Conservation (phyloP, 2,888 invertebrate species). For the Nasonia oneida region DNA sequence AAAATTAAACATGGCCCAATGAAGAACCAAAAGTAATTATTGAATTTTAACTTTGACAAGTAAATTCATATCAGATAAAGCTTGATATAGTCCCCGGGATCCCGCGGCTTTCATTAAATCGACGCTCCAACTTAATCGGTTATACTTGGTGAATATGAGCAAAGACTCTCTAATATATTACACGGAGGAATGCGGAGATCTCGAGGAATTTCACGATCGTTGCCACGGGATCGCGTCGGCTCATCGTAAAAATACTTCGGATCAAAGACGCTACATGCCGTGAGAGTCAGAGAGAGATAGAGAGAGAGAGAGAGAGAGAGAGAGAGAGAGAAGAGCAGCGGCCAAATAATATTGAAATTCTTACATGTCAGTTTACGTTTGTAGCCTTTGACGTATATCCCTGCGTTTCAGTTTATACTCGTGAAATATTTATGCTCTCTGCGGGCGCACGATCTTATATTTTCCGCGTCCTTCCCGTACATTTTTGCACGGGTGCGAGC, state of each 20-base stretch:
- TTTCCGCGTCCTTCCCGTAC: no score
- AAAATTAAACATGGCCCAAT: no score
- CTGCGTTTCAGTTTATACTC: background rate
- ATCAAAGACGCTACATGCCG: constrained; percentile 5
- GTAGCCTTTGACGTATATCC: background rate
- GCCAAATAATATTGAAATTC: background rate
- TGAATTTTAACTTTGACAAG: background rate
- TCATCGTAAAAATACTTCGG: constrained; percentile 14
- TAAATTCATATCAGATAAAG: background rate
- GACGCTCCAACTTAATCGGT: constrained; percentile 13
- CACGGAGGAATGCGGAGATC: background rate
- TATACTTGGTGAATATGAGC: constrained; percentile 9
- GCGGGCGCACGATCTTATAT: no score
- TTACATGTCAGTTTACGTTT: background rate
- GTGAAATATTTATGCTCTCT: background rate
- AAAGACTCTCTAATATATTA: background rate
- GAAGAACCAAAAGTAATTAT: no score
- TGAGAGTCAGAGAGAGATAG: no score
- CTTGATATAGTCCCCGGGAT: background rate
- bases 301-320: no score
- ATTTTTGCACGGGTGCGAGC: no score
- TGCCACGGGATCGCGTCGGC: background rate
- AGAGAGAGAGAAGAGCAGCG: background rate
- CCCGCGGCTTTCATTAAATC: background rate
- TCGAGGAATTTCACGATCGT: constrained; percentile 18